Evolutionary conservation across 2,888 invertebrate species (phyloP).

Genomic region (Carterocephalus palaemon): DNA sequence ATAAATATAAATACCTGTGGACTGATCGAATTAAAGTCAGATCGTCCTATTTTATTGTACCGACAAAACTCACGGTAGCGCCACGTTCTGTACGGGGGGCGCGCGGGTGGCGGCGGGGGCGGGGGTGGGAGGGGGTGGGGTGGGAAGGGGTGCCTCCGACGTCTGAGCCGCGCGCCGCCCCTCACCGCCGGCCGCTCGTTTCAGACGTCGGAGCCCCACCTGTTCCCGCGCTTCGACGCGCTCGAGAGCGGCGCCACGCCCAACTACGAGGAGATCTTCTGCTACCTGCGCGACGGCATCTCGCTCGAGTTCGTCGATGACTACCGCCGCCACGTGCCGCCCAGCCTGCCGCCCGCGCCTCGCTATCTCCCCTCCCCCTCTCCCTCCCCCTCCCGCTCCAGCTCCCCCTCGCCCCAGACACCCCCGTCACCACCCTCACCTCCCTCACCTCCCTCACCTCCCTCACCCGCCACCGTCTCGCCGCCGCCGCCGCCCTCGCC

Average conservation of each 20-base stretch:
- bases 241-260: slow-evolving; percentile 71
- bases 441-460: slow-evolving; percentile 1
- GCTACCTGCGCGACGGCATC: slow-evolving; percentile 65
- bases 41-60: too few species aligned
- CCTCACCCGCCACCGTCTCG: not conserved
- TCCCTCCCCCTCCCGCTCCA: slow-evolving; percentile 19
- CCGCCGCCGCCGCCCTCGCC: not conserved
- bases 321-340: slow-evolving; percentile 62
- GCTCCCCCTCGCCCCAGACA: slow-evolving; percentile 19
- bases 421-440: slow-evolving; percentile 8
- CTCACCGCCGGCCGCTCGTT: slow-evolving; percentile 37
- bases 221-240: slow-evolving; percentile 74
- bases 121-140: too few species aligned
- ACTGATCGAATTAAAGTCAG: too few species aligned
- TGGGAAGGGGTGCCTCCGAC: too few species aligned
- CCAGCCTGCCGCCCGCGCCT: slow-evolving; percentile 35
- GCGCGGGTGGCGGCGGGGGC: too few species aligned
- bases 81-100: too few species aligned
- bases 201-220: slow-evolving; percentile 65
- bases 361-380: slow-evolving; percentile 13
- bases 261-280: slow-evolving; percentile 59
- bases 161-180: slow-evolving; percentile 8
- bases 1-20: too few species aligned
- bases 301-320: slow-evolving; percentile 61
- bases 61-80: too few species aligned